A percentile compares a stretch with the other conserved stretches of the same genome.
Conservation (phyloP, 2,797 vertebrate genomes). For the Tapera naevia region DNA sequence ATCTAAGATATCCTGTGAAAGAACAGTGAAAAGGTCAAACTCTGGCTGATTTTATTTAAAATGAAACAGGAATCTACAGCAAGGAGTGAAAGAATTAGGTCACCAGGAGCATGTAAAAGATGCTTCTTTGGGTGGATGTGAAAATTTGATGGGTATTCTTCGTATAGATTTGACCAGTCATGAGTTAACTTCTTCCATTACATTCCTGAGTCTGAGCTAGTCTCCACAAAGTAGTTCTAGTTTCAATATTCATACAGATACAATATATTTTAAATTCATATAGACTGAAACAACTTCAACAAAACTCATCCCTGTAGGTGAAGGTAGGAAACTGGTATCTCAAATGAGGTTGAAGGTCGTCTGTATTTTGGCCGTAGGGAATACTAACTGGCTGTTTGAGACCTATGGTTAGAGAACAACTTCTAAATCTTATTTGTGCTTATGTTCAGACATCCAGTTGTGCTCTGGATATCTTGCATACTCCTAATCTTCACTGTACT, state of each 20-base stretch:
- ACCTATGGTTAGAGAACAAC: not conserved
- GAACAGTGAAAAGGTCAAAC: not conserved
- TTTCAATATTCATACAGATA: not conserved
- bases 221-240: not conserved
- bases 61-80: not conserved
- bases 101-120: not conserved
- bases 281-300: not conserved
- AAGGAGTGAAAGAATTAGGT: not conserved
- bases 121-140: not conserved
- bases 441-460: not conserved
- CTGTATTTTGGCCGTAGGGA: not conserved
- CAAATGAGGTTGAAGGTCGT: not conserved
- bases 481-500: not conserved
- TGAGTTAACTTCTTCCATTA: not conserved
- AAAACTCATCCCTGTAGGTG: not conserved
- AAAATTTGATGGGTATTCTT: not conserved
- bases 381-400: not conserved
- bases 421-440: not conserved
- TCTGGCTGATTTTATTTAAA: not conserved
- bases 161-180: not conserved
- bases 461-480: not conserved
- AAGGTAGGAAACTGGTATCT: not conserved
- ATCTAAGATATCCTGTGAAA: not conserved
- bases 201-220: not conserved
- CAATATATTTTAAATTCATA: not conserved